Conservation (phyloP, 2,113 vertebrate species). For the Arenaria interpres region DNA sequence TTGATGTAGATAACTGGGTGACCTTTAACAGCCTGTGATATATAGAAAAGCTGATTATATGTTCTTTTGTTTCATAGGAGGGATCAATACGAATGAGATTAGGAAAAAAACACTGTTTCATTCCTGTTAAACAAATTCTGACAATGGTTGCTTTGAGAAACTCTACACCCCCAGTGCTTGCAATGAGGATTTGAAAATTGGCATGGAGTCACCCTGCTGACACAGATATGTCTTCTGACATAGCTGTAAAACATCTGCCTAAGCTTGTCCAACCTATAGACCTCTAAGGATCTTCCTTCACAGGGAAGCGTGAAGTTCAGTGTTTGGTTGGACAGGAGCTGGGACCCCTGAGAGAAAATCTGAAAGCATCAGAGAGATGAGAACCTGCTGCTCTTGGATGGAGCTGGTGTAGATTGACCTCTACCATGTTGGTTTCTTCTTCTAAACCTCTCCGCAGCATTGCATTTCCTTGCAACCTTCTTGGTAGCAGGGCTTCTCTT, state of each 20-base stretch:
- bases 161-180: not conserved
- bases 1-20: not conserved
- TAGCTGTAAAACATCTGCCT: not conserved
- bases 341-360: not conserved
- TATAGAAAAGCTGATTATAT: slow-evolving; percentile 39
- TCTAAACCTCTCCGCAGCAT: not conserved
- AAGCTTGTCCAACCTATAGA: not conserved
- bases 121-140: not conserved
- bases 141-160: not conserved
- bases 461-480: not conserved
- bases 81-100: slow-evolving; percentile 20
- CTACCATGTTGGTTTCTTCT: not conserved
- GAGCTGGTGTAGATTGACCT: not conserved
- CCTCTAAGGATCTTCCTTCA: not conserved
- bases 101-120: not conserved
- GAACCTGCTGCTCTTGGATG: not conserved
- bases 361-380: not conserved
- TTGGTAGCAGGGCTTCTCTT: not conserved
- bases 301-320: not conserved
- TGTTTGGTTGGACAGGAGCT: not conserved
- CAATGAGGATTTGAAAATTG: not conserved
- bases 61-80: slow-evolving; percentile 6
- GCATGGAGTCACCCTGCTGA: not conserved
- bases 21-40: slow-evolving; percentile 48
- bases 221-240: not conserved